Conservation (phyloP, 2,113 vertebrate species). For the Carettochelys insculpta region DNA sequence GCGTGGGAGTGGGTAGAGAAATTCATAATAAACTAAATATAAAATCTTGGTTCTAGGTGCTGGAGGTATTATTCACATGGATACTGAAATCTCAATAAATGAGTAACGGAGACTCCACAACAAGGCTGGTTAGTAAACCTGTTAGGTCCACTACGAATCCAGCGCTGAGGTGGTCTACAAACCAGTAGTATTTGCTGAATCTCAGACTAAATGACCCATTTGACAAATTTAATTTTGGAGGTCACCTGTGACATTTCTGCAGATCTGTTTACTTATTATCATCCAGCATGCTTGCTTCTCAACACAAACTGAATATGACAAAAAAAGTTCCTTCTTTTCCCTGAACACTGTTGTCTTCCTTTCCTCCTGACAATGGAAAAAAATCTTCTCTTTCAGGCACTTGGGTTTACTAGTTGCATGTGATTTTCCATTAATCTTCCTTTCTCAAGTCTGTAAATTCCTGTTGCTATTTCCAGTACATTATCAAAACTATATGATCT, state of each 20-base stretch:
- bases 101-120: too few relatives aligned
- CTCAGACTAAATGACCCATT: not conserved
- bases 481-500: not conserved
- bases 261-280: not conserved
- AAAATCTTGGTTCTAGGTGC: too few relatives aligned
- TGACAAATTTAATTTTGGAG: not conserved
- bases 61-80: too few relatives aligned
- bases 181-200: too few relatives aligned
- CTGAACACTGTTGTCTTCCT: too few relatives aligned
- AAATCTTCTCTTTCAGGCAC: too few relatives aligned
- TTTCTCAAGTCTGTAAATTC: not conserved
- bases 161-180: too few relatives aligned
- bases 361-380: too few relatives aligned
- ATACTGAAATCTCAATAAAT: too few relatives aligned
- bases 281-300: not conserved
- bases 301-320: not conserved
- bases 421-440: not conserved
- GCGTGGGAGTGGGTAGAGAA: not conserved
- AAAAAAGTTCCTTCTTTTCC: not conserved
- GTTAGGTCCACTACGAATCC: not conserved
- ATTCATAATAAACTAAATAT: not conserved
- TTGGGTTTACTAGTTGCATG: not conserved
- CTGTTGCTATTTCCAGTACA: not conserved
- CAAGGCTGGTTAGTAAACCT: not conserved
- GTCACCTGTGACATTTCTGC: not conserved